Evolutionary conservation across 2,113 vertebrate genomes (phyloP).

Genomic region (Chinchilla lanigera): DNA sequence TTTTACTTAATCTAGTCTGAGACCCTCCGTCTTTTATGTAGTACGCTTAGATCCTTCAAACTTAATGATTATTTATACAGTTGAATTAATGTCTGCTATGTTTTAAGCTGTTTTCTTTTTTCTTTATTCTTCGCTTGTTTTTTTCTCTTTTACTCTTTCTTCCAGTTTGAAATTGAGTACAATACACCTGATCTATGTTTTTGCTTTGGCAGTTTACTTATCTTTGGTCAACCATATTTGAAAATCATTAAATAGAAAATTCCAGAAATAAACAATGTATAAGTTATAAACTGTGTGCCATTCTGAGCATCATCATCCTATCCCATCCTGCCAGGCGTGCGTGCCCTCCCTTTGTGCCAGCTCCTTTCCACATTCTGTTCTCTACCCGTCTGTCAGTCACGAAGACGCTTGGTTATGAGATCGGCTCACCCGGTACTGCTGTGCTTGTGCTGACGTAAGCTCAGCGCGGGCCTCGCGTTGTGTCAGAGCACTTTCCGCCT

Average conservation of each 20-base stretch:
- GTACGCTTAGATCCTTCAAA: not conserved
- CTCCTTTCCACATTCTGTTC: not conserved
- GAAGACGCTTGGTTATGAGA: not conserved
- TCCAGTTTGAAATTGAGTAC: not conserved
- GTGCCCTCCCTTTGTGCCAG: not conserved
- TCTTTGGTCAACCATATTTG: not conserved
- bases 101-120: no score
- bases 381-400: not conserved
- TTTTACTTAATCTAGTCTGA: not conserved
- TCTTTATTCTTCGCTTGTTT: not conserved
- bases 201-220: not conserved
- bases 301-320: not conserved
- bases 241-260: not conserved
- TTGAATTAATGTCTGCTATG: not conserved
- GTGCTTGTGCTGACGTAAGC: not conserved
- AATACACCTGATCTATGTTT: not conserved
- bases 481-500: not conserved
- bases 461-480: not conserved
- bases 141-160: not conserved
- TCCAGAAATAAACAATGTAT: not conserved
- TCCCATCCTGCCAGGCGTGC: not conserved
- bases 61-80: not conserved
- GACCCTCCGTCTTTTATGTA: not conserved
- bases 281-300: not conserved
- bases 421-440: not conserved